Evolutionary conservation across 2,888 invertebrate genomes (phyloP).

Genomic region (Sarcophaga variegata): DNA sequence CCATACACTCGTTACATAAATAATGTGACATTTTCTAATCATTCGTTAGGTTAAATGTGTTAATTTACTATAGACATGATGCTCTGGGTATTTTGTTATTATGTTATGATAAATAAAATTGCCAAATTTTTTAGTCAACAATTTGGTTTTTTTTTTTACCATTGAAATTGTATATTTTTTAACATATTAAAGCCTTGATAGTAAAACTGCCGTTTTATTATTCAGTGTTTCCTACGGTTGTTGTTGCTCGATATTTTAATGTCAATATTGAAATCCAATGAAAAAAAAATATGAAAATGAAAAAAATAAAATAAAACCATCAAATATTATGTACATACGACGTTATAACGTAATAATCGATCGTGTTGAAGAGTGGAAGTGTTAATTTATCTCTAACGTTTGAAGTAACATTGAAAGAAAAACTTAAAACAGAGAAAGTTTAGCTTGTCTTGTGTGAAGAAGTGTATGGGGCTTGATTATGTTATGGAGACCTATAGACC

Average conservation of each 20-base stretch:
- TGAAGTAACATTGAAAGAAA: not conserved
- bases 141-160: slow-evolving; percentile 1
- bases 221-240: not conserved
- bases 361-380: slow-evolving; percentile 53
- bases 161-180: slow-evolving; percentile 36
- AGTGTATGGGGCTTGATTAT: not conserved
- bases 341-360: slow-evolving; percentile 35
- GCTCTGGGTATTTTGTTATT: not conserved
- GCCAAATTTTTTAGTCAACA: slow-evolving; percentile 18
- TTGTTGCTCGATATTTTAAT: slow-evolving; percentile 24
- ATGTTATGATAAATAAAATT: not conserved
- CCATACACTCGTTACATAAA: too few relatives aligned
- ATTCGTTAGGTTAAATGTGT: not conserved
- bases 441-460: not conserved
- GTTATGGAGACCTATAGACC: too few relatives aligned
- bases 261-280: slow-evolving; percentile 18
- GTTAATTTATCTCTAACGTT: slow-evolving; percentile 63
- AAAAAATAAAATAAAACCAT: slow-evolving; percentile 24
- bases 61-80: not conserved
- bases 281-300: not conserved
- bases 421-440: slow-evolving; percentile 13
- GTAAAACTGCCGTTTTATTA: not conserved
- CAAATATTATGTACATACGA: too few relatives aligned
- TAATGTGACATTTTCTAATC: too few relatives aligned
- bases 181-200: slow-evolving; percentile 38